A percentile compares a stretch with the other conserved stretches of the same genome.
Conservation (phyloP, 2,113 vertebrate species). For the Phodopus roborovskii region DNA sequence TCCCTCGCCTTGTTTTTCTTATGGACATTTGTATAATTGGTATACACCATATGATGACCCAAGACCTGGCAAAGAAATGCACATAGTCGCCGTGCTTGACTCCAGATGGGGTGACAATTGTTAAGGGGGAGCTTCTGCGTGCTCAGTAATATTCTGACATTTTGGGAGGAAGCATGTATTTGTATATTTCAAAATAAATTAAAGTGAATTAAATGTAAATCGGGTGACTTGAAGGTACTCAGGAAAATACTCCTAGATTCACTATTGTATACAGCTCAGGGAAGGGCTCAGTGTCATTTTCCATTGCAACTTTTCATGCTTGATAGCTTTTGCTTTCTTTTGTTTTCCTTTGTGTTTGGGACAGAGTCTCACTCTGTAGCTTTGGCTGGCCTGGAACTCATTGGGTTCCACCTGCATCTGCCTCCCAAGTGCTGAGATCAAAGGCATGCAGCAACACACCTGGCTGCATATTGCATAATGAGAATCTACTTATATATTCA, state of each 20-base stretch:
- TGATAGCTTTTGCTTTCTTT: background rate
- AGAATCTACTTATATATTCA: slow-evolving; percentile 18
- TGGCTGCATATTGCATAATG: slow-evolving; percentile 29
- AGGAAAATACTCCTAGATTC: background rate
- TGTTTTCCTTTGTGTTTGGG: background rate
- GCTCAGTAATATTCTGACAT: background rate
- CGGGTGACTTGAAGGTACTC: background rate
- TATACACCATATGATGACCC: background rate
- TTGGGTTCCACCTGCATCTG: background rate
- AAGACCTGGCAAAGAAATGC: slow-evolving; percentile 3
- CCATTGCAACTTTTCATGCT: background rate
- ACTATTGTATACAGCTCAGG: background rate
- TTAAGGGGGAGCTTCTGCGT: background rate
- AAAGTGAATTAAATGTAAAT: background rate
- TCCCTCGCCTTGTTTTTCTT: background rate
- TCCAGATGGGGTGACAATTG: background rate
- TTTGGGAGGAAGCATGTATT: background rate
- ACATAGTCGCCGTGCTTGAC: background rate
- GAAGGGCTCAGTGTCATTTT: background rate
- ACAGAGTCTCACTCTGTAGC: background rate
- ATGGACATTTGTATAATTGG: background rate
- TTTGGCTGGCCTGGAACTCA: background rate
- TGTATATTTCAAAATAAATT: background rate
- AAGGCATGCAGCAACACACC: background rate
- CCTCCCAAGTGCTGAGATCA: background rate